phyloP scores from a whole-genome alignment of 2,797 vertebrate species.

The Pagetopsis macropterus region DNA sequence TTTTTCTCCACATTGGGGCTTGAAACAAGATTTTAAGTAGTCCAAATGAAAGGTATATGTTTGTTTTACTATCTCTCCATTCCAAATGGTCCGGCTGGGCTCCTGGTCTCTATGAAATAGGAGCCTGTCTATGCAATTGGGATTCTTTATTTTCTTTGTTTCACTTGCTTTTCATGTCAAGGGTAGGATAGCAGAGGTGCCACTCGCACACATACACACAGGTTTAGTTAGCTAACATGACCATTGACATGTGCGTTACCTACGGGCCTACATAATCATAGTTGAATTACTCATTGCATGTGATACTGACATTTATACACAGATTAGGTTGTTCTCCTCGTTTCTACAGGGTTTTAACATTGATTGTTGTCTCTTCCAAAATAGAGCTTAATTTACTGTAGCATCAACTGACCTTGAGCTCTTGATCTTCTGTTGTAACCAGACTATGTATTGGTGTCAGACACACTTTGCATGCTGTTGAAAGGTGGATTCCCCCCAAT shows the following conservation, averaged over 20 bases:
- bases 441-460: conserved; percentile 33
- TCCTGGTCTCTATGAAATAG: conserved; percentile 82
- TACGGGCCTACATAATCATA: conserved; percentile 42
- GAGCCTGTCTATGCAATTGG: conserved; percentile 82
- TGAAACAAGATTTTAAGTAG: conserved; percentile 80
- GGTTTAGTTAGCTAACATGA: conserved; percentile 31
- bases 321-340: conserved; percentile 33
- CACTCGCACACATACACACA: conserved; percentile 32
- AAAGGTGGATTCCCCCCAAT: conserved; percentile 18
- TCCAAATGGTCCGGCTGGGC: conserved; percentile 78
- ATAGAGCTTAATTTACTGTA: conserved; percentile 10
- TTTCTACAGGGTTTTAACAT: conserved; percentile 22
- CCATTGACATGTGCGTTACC: conserved; percentile 34
- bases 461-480: conserved; percentile 38
- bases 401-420: conserved; percentile 52
- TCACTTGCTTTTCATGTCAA: conserved; percentile 35
- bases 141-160: conserved; percentile 69
- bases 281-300: conserved; percentile 43
- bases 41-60: conserved; percentile 63
- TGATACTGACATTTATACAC: conserved; percentile 40
- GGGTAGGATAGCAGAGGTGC: conserved; percentile 34
- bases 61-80: conserved; percentile 62
- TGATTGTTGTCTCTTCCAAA: conserved; percentile 6
- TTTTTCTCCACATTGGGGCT: conserved; percentile 85
- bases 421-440: conserved; percentile 29